These are phyloP conservation scores for Rhyacichthys aspro DNA, from an alignment of 2,797 vertebrate genomes.

Conservation along the genomic window DNA sequence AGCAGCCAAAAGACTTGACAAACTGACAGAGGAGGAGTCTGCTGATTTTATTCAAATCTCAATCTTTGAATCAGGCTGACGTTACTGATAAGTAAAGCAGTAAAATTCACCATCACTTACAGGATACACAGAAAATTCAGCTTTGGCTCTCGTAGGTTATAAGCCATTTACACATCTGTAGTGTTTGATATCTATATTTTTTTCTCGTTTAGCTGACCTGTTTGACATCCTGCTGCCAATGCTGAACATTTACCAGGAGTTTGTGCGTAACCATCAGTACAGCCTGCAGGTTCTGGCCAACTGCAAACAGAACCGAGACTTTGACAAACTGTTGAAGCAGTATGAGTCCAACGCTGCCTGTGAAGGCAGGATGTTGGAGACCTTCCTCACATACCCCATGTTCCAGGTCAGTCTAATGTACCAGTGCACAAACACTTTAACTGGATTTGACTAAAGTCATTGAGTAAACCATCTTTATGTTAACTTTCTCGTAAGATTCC, in stretches of 20 bases:
- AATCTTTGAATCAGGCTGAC: constrained; percentile 13
- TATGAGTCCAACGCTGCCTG: constrained; percentile 97
- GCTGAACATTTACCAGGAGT: constrained; percentile 99
- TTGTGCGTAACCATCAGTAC: constrained; percentile 98
- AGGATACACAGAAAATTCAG: background rate
- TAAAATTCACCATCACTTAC: background rate
- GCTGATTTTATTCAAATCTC: constrained; percentile 32
- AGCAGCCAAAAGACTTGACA: constrained; percentile 54
- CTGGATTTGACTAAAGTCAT: background rate
- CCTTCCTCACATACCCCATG: constrained; percentile 98
- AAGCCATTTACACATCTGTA: background rate
- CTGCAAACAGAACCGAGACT: constrained; percentile 99
- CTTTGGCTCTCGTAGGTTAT: background rate
- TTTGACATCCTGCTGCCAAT: constrained; percentile 99
- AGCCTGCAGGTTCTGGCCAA: constrained; percentile 98
- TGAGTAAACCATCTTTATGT: background rate
- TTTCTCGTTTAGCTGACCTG: constrained; percentile 86
- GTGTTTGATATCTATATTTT: constrained; percentile 13
- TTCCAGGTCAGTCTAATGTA: constrained; percentile 86
- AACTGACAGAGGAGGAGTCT: constrained; percentile 32
- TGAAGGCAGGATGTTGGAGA: constrained; percentile 97
- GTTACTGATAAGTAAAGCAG: background rate
- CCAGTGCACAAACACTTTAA: background rate
- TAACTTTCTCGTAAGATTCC: constrained; percentile 85
- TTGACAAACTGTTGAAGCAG: constrained; percentile 98